phyloP scores from a whole-genome alignment of 2,888 invertebrate genomes.

The Scaptomyza tumidula region DNA sequence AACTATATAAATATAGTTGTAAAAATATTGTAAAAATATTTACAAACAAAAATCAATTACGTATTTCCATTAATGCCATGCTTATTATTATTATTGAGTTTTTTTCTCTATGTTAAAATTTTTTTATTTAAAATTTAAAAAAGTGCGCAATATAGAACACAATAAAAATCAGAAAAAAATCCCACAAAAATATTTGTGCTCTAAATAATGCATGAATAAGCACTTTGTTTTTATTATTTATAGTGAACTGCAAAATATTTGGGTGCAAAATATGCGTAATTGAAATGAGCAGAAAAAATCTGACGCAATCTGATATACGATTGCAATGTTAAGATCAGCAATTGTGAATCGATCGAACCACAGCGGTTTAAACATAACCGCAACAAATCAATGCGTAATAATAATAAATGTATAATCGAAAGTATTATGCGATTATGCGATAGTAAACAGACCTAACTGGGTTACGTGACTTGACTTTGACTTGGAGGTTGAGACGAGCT shows the following conservation, averaged over 20 bases:
- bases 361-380: slow-evolving; percentile 18
- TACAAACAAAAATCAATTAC: too few relatives aligned
- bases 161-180: neutral
- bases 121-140: too few relatives aligned
- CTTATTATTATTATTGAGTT: too few relatives aligned
- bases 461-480: slow-evolving; percentile 64
- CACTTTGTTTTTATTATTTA: neutral
- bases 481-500: slow-evolving; percentile 48
- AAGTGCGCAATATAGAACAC: neutral
- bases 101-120: neutral
- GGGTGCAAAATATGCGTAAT: neutral
- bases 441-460: slow-evolving; percentile 40
- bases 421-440: slow-evolving; percentile 12
- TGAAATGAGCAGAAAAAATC: neutral
- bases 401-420: slow-evolving; percentile 9
- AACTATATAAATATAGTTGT: too few relatives aligned
- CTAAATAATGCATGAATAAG: neutral
- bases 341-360: neutral
- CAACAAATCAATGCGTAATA: slow-evolving; percentile 37
- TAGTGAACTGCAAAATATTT: neutral
- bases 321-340: slow-evolving; percentile 50
- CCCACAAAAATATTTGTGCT: slow-evolving; percentile 2
- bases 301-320: slow-evolving; percentile 14
- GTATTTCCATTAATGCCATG: too few relatives aligned
- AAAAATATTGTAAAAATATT: too few relatives aligned